Base-by-base conservation (phyloP, 2,113 vertebrate species). In the Bubo bubo region DNA sequence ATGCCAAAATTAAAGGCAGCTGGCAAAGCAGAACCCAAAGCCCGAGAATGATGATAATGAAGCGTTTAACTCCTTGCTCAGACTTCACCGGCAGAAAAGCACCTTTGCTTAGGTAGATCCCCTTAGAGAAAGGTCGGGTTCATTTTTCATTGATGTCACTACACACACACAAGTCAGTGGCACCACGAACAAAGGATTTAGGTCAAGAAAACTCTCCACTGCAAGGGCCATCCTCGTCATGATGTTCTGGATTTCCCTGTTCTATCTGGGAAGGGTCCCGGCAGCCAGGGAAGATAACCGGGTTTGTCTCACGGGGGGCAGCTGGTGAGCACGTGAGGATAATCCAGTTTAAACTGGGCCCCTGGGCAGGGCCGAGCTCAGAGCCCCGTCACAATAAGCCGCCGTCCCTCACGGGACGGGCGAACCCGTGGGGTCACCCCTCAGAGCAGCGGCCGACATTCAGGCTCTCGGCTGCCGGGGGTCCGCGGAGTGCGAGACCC, bases 221-320 rank as follows among this genome's bases (percentile, higher is more conserved):
- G 16, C 34, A 35, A 35, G 49, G 14, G 12, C 35, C 4, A 3
- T 26, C 21, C 34, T 14, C 11, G n/a, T 30, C 8, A 19, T 12
- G 63, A 60, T 35, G 43, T 4, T 50, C 12, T 52, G 23, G 4
- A 16, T 9, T 75, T 47, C 30, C 30, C 35, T 71, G 15, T 8
- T 41, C 4, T 5, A 16, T 18, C 21, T 45, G 27, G 52, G 41
- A 68, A 45, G n/a, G 28, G 79, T 18, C 55, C n/a, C 15, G 2
- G 4, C 58, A n/a, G 63, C 13, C 55, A 18, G 55, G 14, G 53
- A 45, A 56, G 1, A 23, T 1, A 8, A 23, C 10, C 15, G 5
- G 6, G 27, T 64, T 79, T 34, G 19, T 34, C 41, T 71, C 35
- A 7, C 10, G 10, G 0, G 0, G 3, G 16, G 14, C 3, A 53